Percentiles rank a stretch among this genome's conserved stretches.
phyloP scores from a whole-genome alignment of 2,797 vertebrate species.

The Pagetopsis macropterus region DNA sequence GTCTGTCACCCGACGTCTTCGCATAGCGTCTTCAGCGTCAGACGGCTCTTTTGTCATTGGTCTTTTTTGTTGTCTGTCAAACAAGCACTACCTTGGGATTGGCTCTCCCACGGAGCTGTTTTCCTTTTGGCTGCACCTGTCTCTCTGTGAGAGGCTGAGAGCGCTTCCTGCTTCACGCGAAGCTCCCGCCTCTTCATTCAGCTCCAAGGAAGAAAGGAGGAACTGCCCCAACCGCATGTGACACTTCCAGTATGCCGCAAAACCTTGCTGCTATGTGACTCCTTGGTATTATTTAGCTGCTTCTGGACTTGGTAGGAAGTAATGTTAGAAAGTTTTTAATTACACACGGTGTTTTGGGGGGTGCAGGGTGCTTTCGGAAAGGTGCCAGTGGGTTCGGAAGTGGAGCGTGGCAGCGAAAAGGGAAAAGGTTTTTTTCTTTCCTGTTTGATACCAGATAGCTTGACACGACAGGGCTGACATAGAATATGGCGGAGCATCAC shows the following conservation, averaged over 20 bases:
- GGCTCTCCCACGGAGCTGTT: slow-evolving; percentile 30
- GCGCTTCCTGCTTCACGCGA: slow-evolving; percentile 63
- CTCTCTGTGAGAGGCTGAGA: slow-evolving; percentile 86
- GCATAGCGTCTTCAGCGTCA: not conserved
- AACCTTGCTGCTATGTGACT: slow-evolving; percentile 60
- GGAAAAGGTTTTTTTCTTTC: slow-evolving; percentile 34
- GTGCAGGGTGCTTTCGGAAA: slow-evolving; percentile 28
- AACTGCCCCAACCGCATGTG: slow-evolving; percentile 65
- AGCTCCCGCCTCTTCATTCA: slow-evolving; percentile 63
- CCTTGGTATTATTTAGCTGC: slow-evolving; percentile 25
- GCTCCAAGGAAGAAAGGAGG: slow-evolving; percentile 70
- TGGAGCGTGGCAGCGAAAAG: slow-evolving; percentile 68
- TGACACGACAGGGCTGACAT: slow-evolving; percentile 81
- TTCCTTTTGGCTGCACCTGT: slow-evolving; percentile 85
- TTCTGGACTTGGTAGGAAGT: slow-evolving; percentile 33
- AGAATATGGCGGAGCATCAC: slow-evolving; percentile 95
- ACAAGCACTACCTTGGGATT: slow-evolving; percentile 39
- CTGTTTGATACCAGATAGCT: slow-evolving; percentile 61
- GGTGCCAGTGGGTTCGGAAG: slow-evolving; percentile 59
- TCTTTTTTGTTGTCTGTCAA: slow-evolving; percentile 9
- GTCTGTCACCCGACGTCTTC: slow-evolving; percentile 40
- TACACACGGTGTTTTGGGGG: slow-evolving; percentile 26
- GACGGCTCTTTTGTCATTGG: slow-evolving; percentile 40
- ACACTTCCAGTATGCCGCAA: slow-evolving; percentile 57
- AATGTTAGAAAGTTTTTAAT: slow-evolving; percentile 36